These are phyloP conservation scores for Ommatoiulus sabulosus DNA, from an alignment of 2,888 invertebrate genomes.

Conservation along the genomic window DNA sequence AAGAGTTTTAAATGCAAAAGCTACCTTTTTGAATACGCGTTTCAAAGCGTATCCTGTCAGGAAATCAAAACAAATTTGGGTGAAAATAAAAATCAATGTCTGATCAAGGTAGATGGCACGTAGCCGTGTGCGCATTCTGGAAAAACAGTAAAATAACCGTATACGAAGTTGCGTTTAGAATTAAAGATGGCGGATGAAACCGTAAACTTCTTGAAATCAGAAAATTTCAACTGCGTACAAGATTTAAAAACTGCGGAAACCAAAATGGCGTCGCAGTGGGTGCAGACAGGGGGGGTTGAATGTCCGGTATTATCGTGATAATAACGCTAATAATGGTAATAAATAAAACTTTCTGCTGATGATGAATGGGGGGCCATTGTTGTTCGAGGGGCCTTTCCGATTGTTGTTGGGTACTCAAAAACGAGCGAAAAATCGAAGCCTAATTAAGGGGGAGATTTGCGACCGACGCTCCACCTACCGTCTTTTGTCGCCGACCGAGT, in stretches of 20 bases:
- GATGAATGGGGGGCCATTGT: background rate
- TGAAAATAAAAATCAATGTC: background rate
- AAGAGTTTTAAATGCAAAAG: constrained; percentile 28
- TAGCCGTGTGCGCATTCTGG: background rate
- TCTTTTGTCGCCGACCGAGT: constrained; percentile 27
- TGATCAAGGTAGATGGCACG: background rate
- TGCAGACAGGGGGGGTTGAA: background rate
- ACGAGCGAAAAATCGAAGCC: constrained; percentile 28
- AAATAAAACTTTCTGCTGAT: background rate
- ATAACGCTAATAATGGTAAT: background rate
- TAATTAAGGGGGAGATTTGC: background rate
- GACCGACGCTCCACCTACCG: constrained; percentile 24
- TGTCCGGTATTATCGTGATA: background rate
- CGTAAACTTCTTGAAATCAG: no score
- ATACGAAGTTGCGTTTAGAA: background rate
- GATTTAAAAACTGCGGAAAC: background rate
- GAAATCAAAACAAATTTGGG: background rate
- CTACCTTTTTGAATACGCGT: background rate
- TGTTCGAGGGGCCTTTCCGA: background rate
- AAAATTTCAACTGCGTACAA: no score
- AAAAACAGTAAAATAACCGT: background rate
- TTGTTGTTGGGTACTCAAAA: constrained; percentile 15
- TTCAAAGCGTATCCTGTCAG: constrained; percentile 1
- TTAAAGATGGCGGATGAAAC: background rate
- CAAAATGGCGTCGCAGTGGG: background rate